Conservation (phyloP, 2,888 invertebrate species). For the Nematopogon swammerdamellus region DNA sequence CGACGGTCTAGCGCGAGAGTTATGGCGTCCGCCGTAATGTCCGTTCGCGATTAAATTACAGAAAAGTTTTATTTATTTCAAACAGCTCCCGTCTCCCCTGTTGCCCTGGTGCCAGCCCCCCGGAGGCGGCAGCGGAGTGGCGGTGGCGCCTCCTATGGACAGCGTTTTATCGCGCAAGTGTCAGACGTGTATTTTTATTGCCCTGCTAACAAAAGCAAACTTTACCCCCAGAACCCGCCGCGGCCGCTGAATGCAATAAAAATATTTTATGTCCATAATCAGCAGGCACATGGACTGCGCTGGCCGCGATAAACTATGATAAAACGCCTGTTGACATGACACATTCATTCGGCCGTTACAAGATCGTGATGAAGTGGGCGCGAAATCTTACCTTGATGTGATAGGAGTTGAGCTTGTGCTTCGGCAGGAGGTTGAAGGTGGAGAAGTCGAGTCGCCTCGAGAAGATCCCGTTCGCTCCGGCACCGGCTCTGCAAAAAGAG, state of each 20-base stretch:
- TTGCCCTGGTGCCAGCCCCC: background rate
- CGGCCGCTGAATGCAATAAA: constrained; percentile 23
- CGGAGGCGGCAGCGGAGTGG: background rate
- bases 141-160: constrained; percentile 30
- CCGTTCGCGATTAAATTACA: constrained; percentile 30
- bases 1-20: background rate
- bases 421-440: constrained; percentile 90
- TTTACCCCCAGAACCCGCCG: constrained; percentile 38
- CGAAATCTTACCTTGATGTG: constrained; percentile 88
- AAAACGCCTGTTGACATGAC: background rate
- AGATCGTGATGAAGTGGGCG: constrained; percentile 3
- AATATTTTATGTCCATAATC: constrained; percentile 24
- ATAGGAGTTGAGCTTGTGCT: constrained; percentile 96
- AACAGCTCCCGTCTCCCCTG: constrained; percentile 9
- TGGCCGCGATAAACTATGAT: background rate
- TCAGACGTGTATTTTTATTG: constrained; percentile 34
- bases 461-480: constrained; percentile 91
- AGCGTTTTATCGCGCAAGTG: constrained; percentile 43
- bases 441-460: constrained; percentile 91
- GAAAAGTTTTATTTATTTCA: constrained; percentile 29
- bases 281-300: background rate
- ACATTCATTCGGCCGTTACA: constrained; percentile 1
- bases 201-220: constrained; percentile 38
- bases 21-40: background rate
- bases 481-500: constrained; percentile 68